A percentile compares a stretch with the other conserved stretches of the same genome.
Conservation (phyloP, 2,113 vertebrate genomes). For the Brachypteracias leptosomus region DNA sequence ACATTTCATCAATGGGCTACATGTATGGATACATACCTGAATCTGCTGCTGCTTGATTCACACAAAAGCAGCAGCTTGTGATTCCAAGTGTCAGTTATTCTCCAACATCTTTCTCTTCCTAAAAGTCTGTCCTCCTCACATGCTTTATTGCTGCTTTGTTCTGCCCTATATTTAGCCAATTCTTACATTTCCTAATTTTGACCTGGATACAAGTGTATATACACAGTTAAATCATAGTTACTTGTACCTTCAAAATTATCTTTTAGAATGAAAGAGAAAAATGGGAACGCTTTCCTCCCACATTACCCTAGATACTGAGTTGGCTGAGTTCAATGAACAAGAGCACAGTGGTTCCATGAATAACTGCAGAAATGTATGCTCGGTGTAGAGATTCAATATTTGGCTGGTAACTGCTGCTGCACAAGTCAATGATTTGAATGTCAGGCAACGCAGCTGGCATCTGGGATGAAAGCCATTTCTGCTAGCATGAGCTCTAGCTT, state of each 20-base stretch:
- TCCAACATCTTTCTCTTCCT: not conserved
- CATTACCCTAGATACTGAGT: not conserved
- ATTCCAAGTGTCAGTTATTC: not conserved
- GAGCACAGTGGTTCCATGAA: not conserved
- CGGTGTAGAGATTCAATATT: not conserved
- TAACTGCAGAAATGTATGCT: not conserved
- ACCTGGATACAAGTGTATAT: not conserved
- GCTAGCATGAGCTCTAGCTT: not conserved
- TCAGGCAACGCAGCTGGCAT: not conserved
- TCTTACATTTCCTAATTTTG: not conserved
- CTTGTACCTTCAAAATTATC: not conserved
- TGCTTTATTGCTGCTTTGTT: not conserved
- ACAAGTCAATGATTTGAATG: not conserved
- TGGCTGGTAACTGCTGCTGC: not conserved
- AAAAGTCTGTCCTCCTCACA: not conserved
- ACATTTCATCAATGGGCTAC: not conserved
- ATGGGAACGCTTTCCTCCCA: not conserved
- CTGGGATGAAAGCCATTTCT: not conserved
- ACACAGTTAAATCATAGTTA: not conserved
- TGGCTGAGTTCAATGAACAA: accelerated
- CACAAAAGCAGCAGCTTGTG: accelerated
- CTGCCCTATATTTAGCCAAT: not conserved
- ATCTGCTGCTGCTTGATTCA: not conserved
- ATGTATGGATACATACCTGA: accelerated
- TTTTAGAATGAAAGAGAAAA: not conserved